Percentiles rank a stretch among this genome's conserved stretches.
Conservation (phyloP, 2,797 vertebrate genomes). For the Pseudochromis fuscus region DNA sequence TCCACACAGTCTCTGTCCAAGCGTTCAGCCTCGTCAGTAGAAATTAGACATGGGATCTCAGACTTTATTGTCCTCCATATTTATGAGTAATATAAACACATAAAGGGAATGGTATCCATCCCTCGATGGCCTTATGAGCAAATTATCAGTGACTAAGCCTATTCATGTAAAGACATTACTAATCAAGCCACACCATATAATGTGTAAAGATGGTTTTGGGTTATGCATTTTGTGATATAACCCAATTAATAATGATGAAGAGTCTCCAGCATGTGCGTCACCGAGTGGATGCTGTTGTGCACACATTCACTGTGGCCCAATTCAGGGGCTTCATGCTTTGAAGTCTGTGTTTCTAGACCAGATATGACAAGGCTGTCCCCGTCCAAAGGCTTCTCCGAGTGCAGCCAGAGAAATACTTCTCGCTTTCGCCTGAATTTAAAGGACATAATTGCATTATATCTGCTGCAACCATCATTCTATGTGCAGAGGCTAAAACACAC, state of each 20-base stretch:
- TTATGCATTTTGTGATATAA: slow-evolving; percentile 46
- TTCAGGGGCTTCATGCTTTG: slow-evolving; percentile 49
- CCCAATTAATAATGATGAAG: slow-evolving; percentile 60
- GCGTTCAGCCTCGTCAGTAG: slow-evolving; percentile 46
- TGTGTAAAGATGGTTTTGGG: slow-evolving; percentile 34
- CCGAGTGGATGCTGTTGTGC: slow-evolving; percentile 25
- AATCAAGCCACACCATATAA: slow-evolving; percentile 35
- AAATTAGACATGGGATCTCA: slow-evolving; percentile 65
- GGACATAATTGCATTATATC: slow-evolving; percentile 22
- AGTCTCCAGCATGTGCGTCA: slow-evolving; percentile 32
- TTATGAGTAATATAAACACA: slow-evolving; percentile 57
- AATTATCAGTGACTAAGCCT: slow-evolving; percentile 55
- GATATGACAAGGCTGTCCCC: slow-evolving; percentile 60
- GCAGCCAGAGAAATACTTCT: slow-evolving; percentile 28
- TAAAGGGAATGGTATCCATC: slow-evolving; percentile 40
- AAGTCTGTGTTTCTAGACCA: slow-evolving; percentile 57
- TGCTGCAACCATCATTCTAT: background rate
- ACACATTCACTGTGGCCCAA: slow-evolving; percentile 39
- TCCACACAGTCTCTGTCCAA: slow-evolving; percentile 48
- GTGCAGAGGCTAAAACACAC: slow-evolving; percentile 12
- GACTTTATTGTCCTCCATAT: slow-evolving; percentile 55
- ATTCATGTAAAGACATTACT: slow-evolving; percentile 51
- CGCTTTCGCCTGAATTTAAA: slow-evolving; percentile 27
- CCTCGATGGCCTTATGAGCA: slow-evolving; percentile 44
- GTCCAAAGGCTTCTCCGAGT: slow-evolving; percentile 41